Base-by-base conservation (phyloP, 2,797 vertebrate genomes). In the Taenioides sp. region DNA sequence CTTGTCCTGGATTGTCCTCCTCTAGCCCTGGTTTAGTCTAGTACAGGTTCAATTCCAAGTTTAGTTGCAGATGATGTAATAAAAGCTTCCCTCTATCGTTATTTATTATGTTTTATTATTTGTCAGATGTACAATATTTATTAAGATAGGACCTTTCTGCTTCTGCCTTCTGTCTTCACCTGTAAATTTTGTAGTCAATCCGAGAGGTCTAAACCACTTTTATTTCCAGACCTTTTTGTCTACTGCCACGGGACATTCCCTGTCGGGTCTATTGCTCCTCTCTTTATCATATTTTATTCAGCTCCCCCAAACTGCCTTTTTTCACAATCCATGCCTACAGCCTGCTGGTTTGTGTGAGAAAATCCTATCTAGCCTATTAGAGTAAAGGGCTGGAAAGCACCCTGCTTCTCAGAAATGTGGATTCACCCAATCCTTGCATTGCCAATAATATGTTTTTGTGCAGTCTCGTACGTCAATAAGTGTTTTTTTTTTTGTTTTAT, bases 371-470 rank as follows among this genome's bases (percentile, higher is more conserved):
- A 74, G 75, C 77, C 76, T 77, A 80, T 85, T 79, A 80, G 78
- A 81, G 76, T 59, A 73, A 74, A 83, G 81, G 67, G 70, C 75
- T 70, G 72, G 73, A 84, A 80, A 67, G 77, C 77, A 79, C 65
- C 69, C 34, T 71, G 80, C 67, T 75, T 83, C 80, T 85, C 71
- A 75, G 81, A 80, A 83, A 54, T 58, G 72, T 70, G 71, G 75
- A 86, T 82, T 81, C 87, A 85, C 87, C 87, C 84, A 83, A 88
- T 88, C 87, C 83, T 80, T 81, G 73, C 84, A 77, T 74, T 80
- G 76, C 83, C 81, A 80, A 61, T 83, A 81, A 61, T 83, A 79
- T 77, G 62, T 83, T 69, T 72, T 69, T 52, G 43, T 66, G 7
- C 64, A 71, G 69, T 47, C 74, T 65, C 71, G 57, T 63, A 63